Base-by-base conservation (phyloP, 2,797 vertebrate species). In the Zalophus californianus region DNA sequence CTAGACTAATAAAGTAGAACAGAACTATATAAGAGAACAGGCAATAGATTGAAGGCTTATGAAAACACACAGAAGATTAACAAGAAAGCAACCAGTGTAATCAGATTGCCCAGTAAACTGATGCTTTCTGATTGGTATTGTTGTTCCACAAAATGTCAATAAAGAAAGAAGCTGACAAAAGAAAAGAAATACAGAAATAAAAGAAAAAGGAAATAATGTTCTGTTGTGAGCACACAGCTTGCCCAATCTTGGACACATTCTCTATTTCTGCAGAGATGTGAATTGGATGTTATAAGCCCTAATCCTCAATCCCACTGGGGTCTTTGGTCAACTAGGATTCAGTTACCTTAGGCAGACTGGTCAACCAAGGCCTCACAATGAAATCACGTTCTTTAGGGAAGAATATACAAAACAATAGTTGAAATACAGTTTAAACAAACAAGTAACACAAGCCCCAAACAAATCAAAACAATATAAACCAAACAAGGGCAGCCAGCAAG, bases 191-290 rank as follows among this genome's bases (percentile, higher is more conserved):
- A 48, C 13, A 90, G 29, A 87, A 72, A 44, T 23, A 27, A 54
- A 92, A 92, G 32, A 50, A 80, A 29, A 85, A 38, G 12, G 50
- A 72, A 94, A 94, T 64, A 91, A 84, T n/a, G 38, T 90, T 95
- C 79, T 27, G 1, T 1, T 64, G 25, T 75, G 35, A 95, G 35
- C 25, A 68, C 32, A 83, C 50, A 79, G 50, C 18, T 91, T 50
- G 32, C 23, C 32, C 50, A 48, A 38, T 77, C 27, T n/a, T 27
- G 35, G 29, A 48, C 4, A 50, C n/a, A 68, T 86, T 86, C 21
- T 87, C 14, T 41, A 2, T 62, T 60, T 93, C 84, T 86, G 2
- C 38, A 82, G 66, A 80, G 13, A 64, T 70, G 38, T 41, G 64
- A 97, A 95, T 41, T 95, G 79, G 44, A 82, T 86, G 7, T 82